Evolutionary conservation across 2,797 vertebrate species (phyloP).

Genomic region (Tympanoctomys barrerae): DNA sequence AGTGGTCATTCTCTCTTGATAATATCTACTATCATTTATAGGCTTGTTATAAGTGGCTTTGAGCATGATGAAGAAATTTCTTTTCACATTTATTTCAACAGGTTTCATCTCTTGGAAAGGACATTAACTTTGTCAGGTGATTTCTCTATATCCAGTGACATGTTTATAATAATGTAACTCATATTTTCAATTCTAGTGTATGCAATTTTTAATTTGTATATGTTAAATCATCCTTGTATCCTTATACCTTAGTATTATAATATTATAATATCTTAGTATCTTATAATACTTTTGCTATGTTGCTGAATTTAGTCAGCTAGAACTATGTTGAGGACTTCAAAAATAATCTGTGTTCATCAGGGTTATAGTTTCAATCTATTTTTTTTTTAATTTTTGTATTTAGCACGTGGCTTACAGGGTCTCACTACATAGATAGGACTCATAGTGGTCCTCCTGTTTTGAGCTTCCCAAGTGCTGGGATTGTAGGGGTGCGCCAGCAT

Average conservation of each 20-base stretch:
- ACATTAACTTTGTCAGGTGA: not conserved
- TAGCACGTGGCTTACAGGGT: too few relatives aligned
- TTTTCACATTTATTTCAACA: not conserved
- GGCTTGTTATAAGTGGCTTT: not conserved
- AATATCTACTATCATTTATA: not conserved
- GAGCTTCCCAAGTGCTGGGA: too few relatives aligned
- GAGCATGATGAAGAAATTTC: not conserved
- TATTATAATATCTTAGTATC: not conserved
- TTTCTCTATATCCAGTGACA: not conserved
- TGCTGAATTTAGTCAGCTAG: not conserved
- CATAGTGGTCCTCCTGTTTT: too few relatives aligned
- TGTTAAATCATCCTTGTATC: not conserved
- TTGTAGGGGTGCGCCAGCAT: too few relatives aligned
- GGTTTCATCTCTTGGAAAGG: not conserved
- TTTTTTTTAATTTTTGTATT: too few relatives aligned
- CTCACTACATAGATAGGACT: too few relatives aligned
- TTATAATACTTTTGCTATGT: not conserved
- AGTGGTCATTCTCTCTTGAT: not conserved
- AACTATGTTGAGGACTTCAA: not conserved
- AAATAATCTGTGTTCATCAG: not conserved
- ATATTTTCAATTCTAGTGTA: not conserved
- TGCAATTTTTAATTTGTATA: not conserved
- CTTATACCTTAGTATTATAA: not conserved
- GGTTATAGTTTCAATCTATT: not conserved
- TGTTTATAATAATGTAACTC: not conserved